These are phyloP conservation scores for Drosophila meridionalis DNA, from an alignment of 2,888 invertebrate genomes.

Conservation along the genomic window DNA sequence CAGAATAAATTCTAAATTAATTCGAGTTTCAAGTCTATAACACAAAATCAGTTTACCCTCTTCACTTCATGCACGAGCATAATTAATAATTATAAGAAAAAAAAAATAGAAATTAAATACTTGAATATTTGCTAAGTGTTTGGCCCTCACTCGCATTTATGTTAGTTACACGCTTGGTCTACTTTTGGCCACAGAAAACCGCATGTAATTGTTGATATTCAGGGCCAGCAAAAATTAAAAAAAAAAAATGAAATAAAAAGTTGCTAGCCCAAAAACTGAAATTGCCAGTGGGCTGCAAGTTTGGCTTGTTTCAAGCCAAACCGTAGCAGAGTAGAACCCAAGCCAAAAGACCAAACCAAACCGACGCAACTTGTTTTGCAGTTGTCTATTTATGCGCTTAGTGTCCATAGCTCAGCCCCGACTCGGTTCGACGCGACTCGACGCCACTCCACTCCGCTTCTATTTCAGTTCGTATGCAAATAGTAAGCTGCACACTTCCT, in stretches of 20 bases:
- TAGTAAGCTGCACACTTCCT: slow-evolving; percentile 55
- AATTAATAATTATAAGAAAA: not conserved
- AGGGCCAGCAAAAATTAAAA: slow-evolving; percentile 32
- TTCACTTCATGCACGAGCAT: too few relatives aligned
- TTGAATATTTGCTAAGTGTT: not conserved
- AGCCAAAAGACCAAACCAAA: slow-evolving; percentile 4
- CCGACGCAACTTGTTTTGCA: slow-evolving; percentile 63
- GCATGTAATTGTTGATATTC: slow-evolving; percentile 29
- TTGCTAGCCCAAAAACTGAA: slow-evolving; percentile 30
- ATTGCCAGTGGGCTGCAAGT: slow-evolving; percentile 42
- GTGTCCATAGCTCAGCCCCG: slow-evolving; percentile 21
- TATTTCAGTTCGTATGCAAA: slow-evolving; percentile 60
- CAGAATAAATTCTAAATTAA: too few relatives aligned
- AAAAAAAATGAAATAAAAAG: slow-evolving; percentile 9
- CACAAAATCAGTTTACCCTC: not conserved
- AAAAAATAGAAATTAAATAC: not conserved
- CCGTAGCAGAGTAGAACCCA: slow-evolving; percentile 16
- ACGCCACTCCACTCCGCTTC: not conserved
- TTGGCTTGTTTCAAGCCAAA: slow-evolving; percentile 38
- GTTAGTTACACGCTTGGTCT: not conserved
- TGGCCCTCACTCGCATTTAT: not conserved
- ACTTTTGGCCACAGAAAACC: not conserved
- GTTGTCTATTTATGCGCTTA: slow-evolving; percentile 78
- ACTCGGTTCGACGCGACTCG: not conserved
- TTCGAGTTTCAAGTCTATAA: too few relatives aligned